phyloP scores from a whole-genome alignment of 2,888 invertebrate species.

The Yponomeuta plumbellus region DNA sequence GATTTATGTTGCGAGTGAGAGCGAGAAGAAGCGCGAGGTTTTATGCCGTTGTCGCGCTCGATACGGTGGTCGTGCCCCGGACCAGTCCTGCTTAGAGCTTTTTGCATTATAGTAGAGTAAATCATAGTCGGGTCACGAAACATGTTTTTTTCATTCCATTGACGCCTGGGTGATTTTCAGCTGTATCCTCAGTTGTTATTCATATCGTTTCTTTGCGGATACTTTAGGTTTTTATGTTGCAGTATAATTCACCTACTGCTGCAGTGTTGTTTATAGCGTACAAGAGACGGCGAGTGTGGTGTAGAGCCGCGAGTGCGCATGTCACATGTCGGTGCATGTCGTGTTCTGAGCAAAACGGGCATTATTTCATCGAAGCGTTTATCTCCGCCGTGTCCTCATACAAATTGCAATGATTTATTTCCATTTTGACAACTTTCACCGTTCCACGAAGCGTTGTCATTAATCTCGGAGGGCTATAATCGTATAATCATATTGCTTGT shows the following conservation, averaged over 20 bases:
- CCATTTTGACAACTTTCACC: slow-evolving; percentile 53
- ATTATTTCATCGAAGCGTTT: slow-evolving; percentile 57
- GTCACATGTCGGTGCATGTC: slow-evolving; percentile 20
- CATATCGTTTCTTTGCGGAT: background rate
- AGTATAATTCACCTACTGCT: background rate
- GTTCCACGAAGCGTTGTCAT: slow-evolving; percentile 50
- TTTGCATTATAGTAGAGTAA: background rate
- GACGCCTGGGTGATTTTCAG: too few relatives aligned
- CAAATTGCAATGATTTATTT: slow-evolving; percentile 61
- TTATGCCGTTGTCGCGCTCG: too few relatives aligned
- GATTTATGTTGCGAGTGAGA: too few relatives aligned
- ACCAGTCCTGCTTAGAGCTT: background rate
- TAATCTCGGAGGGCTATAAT: slow-evolving; percentile 50
- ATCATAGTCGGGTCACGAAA: background rate
- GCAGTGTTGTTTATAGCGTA: background rate
- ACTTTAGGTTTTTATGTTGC: background rate
- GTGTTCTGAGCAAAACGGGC: slow-evolving; percentile 34
- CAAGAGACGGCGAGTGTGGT: background rate
- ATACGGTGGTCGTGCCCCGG: too few relatives aligned
- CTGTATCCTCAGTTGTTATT: background rate
- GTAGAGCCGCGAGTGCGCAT: slow-evolving; percentile 10
- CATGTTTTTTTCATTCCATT: too few relatives aligned
- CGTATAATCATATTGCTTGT: slow-evolving; percentile 26
- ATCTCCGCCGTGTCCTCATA: slow-evolving; percentile 53
- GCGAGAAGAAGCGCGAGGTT: too few relatives aligned